Base-by-base conservation (phyloP, 35 echinoderm and acorn worm species). In the Holothuria glaberrima region DNA sequence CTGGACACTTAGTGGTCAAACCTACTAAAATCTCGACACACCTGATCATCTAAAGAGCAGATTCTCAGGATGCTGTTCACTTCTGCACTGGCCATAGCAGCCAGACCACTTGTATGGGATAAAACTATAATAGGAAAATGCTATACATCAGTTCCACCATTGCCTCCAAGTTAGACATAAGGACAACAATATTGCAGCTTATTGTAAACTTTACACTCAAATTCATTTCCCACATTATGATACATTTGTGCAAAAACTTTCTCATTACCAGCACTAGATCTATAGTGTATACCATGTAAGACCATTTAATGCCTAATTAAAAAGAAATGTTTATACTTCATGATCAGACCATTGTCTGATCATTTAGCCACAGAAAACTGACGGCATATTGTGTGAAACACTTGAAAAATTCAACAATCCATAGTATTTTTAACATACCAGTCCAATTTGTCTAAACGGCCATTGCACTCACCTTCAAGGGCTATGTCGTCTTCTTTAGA, bases 41-140 rank as follows among this genome's bases (percentile, higher is more conserved):
- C 44, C 78, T 82, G 38, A 32, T 50, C 36, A 36, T 22, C 33
- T 82, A 27, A 17, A 1, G 3, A 74, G 26, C 78, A 82, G 44
- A 82, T 26, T 48, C 48, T 25, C 12, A 82, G 46, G 46, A 82
- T 41, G 36, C 54, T n/a, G 33, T 46, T 38, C 78, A 82, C 48
- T 82, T 21, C 50, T 48, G 14, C 35, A 52, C 78, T 24, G 56
- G 29, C 24, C 6, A 28, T 28, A 59, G 21, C 45, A 59, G 78
- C 45, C 29, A 27, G 18, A 52, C 12, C 78, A 82, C 78, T 38
- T 82, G 78, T 57, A 82, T 18, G 50, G 33, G 44, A 30, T 74
- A 82, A 82, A 82, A 21, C 4, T n/a, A n/a, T n/a, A 7, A 28
- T 46, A 52, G 27, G 4, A 6, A 44, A 80, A 46, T 17, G 36